Evolutionary conservation across 2,888 invertebrate species (phyloP).

Genomic region (Melolontha melolontha): DNA sequence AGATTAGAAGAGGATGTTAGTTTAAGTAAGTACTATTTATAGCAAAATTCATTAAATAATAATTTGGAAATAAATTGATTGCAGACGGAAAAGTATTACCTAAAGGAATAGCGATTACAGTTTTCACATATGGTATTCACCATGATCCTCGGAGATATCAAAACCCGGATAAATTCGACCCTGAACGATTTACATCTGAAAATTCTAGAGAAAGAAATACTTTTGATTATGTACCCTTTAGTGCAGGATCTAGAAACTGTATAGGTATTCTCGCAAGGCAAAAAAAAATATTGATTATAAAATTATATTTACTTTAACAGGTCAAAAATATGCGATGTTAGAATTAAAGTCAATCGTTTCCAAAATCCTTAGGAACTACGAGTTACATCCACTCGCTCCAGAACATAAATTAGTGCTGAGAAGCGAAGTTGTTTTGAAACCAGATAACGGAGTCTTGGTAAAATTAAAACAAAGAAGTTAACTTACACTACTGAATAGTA

Average conservation of each 20-base stretch:
- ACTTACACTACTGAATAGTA: too few relatives aligned
- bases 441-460: slow-evolving; percentile 65
- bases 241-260: slow-evolving; percentile 61
- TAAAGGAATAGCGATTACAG: slow-evolving; percentile 62
- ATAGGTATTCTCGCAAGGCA: slow-evolving; percentile 53
- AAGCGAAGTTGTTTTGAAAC: slow-evolving; percentile 66
- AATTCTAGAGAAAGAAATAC: slow-evolving; percentile 56
- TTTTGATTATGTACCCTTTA: slow-evolving; percentile 57
- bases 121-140: slow-evolving; percentile 67
- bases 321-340: slow-evolving; percentile 40
- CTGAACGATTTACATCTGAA: slow-evolving; percentile 61
- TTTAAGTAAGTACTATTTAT: slow-evolving; percentile 7
- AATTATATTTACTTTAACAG: not conserved
- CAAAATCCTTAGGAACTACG: slow-evolving; percentile 24
- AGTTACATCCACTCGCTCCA: slow-evolving; percentile 46
- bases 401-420: slow-evolving; percentile 64
- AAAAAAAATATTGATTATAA: not conserved
- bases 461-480: slow-evolving; percentile 48
- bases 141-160: slow-evolving; percentile 67
- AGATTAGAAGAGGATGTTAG: not conserved
- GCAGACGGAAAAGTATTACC: slow-evolving; percentile 54
- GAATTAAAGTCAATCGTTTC: slow-evolving; percentile 34
- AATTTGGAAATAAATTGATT: too few relatives aligned
- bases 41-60: not conserved
- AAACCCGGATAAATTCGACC: slow-evolving; percentile 67